Percentiles rank a stretch among this genome's conserved stretches.
These are phyloP conservation scores for Trachelus tabidus DNA, from an alignment of 2,888 invertebrate species.

Conservation along the genomic window DNA sequence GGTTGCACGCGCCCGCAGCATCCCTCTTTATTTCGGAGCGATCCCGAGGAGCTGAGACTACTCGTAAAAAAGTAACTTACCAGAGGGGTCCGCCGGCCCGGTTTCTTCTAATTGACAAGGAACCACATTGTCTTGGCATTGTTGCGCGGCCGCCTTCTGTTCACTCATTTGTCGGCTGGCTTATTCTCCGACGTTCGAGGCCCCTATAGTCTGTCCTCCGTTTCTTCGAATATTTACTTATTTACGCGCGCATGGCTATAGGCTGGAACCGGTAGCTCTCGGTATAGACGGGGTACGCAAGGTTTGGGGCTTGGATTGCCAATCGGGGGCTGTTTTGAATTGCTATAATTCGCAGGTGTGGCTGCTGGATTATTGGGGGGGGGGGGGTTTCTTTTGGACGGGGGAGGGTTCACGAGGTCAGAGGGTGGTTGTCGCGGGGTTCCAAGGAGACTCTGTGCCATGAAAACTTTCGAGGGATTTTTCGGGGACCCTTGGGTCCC, in stretches of 20 bases:
- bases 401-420: too few relatives aligned
- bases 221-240: not conserved
- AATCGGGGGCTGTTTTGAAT: too few relatives aligned
- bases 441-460: too few relatives aligned
- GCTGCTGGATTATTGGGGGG: not conserved
- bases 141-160: not conserved
- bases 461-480: not conserved
- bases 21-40: not conserved
- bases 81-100: not conserved
- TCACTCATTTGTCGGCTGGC: not conserved
- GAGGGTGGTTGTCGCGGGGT: too few relatives aligned
- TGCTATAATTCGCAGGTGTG: too few relatives aligned
- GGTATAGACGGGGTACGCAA: not conserved
- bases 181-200: not conserved
- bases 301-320: too few relatives aligned
- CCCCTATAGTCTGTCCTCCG: not conserved
- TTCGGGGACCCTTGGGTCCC: not conserved
- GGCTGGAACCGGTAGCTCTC: not conserved
- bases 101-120: conserved; percentile 54
- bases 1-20: conserved; percentile 26
- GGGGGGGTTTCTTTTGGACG: too few relatives aligned
- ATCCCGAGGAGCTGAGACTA: not conserved
- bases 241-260: not conserved
- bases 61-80: conserved; percentile 2
- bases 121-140: conserved; percentile 52